phyloP scores from a whole-genome alignment of 2,888 invertebrate species.

The Lamproptera curius region DNA sequence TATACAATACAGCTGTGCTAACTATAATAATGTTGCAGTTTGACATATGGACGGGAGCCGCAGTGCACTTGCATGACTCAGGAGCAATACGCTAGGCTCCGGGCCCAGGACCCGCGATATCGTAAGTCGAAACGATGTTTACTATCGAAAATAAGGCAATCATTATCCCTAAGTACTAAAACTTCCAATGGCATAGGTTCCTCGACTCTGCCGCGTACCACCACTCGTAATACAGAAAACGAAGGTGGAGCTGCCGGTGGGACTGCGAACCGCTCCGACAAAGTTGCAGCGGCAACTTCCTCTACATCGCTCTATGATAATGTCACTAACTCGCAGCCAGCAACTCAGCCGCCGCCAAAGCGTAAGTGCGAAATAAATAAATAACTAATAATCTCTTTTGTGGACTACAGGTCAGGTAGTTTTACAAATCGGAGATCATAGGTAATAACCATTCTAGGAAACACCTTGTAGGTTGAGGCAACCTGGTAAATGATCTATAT shows the following conservation, averaged over 20 bases:
- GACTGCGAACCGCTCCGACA: slow-evolving; percentile 81
- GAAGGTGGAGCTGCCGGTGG: slow-evolving; percentile 76
- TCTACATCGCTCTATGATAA: slow-evolving; percentile 93
- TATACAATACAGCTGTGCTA: too few relatives aligned
- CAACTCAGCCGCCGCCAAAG: slow-evolving; percentile 72
- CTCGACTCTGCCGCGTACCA: slow-evolving; percentile 89
- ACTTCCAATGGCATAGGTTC: slow-evolving; percentile 77
- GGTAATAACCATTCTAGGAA: too few relatives aligned
- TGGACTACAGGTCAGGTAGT: too few relatives aligned
- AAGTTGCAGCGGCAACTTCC: slow-evolving; percentile 91
- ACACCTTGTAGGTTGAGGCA: too few relatives aligned
- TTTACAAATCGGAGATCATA: too few relatives aligned
- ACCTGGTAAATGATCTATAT: too few relatives aligned
- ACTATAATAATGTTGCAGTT: slow-evolving; percentile 38
- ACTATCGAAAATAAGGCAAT: background rate
- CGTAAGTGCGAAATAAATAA: slow-evolving; percentile 45
- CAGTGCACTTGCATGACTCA: slow-evolving; percentile 98
- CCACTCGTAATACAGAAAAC: slow-evolving; percentile 83
- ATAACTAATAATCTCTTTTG: too few relatives aligned
- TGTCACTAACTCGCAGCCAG: slow-evolving; percentile 77
- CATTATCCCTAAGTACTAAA: slow-evolving; percentile 14
- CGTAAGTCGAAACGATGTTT: slow-evolving; percentile 59
- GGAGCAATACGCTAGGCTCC: slow-evolving; percentile 91
- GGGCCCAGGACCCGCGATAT: slow-evolving; percentile 90
- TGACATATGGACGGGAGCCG: slow-evolving; percentile 83